phyloP scores from a whole-genome alignment of 2,113 vertebrate genomes.

The Nyctereutes procyonoides region DNA sequence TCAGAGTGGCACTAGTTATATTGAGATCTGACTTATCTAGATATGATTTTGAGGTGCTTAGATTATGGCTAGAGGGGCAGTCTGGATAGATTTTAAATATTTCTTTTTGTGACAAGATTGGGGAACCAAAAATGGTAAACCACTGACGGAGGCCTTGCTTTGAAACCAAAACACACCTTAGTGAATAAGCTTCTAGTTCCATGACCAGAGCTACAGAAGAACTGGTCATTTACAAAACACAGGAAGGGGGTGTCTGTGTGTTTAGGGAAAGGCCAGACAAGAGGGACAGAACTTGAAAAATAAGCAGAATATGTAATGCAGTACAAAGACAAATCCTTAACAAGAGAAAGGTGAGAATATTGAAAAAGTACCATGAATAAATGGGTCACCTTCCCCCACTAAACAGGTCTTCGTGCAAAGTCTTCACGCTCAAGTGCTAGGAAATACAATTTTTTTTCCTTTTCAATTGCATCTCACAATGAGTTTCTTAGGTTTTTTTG shows the following conservation, averaged over 20 bases:
- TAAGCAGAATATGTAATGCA: neutral
- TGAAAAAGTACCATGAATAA: neutral
- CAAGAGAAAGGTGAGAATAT: neutral
- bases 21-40: constrained; percentile 36
- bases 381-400: neutral
- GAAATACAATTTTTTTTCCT: neutral
- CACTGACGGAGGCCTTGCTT: neutral
- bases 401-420: neutral
- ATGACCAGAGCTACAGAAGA: neutral
- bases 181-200: neutral
- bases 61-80: neutral
- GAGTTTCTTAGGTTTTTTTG: constrained; percentile 11
- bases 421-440: neutral
- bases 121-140: constrained; percentile 25
- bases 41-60: constrained; percentile 28
- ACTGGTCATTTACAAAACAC: neutral
- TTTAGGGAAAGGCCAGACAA: neutral
- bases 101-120: constrained; percentile 17
- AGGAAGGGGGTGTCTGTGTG: neutral
- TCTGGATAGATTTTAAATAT: constrained; percentile 25
- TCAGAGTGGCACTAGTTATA: constrained; percentile 55
- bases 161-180: constrained; percentile 30
- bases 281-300: neutral
- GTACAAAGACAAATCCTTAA: neutral
- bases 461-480: neutral